Evolutionary conservation across 2,113 vertebrate species (phyloP), one percentile per base, ranked within the genome.

Genomic region (Scophthalmus maximus): DNA sequence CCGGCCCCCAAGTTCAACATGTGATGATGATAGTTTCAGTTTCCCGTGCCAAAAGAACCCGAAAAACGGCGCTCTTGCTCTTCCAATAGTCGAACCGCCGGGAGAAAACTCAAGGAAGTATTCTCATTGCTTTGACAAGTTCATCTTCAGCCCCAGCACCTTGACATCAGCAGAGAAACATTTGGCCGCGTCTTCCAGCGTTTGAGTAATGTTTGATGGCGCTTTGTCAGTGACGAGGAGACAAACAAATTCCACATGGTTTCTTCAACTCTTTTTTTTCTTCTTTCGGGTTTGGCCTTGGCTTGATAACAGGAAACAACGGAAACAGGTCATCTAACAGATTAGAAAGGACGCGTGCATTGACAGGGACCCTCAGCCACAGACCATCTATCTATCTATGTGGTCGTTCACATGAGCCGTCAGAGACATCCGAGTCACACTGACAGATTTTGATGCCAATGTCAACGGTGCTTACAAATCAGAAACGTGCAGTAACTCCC

Each of bases 171-270:
- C 27, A n/a, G 61, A n/a, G 49, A 71, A 61, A 61, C 51, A 12
- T 76, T 20, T 76, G 56, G 56, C 32, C 22, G 17, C 23, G 46
- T 32, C 29, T 59, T 15, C 29, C 38, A 29, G 27, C 14, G 4
- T 79, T 29, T 62, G 30, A 72, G 44, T 29, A 40, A 70, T 69
- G 46, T 53, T 64, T 61, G 32, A 65, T 44, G 55, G 55, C 44
- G 40, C 20, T 23, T 73, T 52, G 22, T 44, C 62, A 68, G 3
- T n/a, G 7, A 25, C 20, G 36, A 49, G 10, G 25, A 36, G 30
- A 23, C 15, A 30, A 50, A 26, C 17, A 2, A 36, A 53, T 14
- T 15, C n/a, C 56, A 58, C 32, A 32, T 22, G 27, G 5, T 42
- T 46, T 58, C 8, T 49, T 3, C 0, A 27, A 10, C 12, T 8